Evolutionary conservation across 2,113 vertebrate species (phyloP).

Genomic region (Dipodomys merriami): DNA sequence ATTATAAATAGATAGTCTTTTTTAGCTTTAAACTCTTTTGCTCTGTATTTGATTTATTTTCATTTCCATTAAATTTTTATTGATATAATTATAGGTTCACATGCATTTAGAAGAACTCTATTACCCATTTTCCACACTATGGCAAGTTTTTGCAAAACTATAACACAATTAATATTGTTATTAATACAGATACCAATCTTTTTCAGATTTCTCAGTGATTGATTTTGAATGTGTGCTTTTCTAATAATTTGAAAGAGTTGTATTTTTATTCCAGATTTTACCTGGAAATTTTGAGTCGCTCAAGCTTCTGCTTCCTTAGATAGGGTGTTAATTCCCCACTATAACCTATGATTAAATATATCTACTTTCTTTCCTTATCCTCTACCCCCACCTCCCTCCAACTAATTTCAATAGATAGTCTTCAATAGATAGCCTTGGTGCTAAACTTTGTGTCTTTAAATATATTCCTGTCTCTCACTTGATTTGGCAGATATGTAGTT

Average conservation of each 20-base stretch:
- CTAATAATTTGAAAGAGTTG: conserved; percentile 41
- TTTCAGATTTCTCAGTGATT: neutral
- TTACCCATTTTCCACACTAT: neutral
- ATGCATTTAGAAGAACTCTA: conserved; percentile 2
- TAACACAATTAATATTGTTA: neutral
- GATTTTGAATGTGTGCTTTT: conserved; percentile 24
- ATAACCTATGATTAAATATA: conserved; percentile 5
- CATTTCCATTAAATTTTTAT: conserved; percentile 21
- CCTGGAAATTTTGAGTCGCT: conserved; percentile 37
- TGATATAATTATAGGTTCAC: conserved; percentile 2
- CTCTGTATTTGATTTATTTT: neutral
- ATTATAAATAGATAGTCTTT: neutral
- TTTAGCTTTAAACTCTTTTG: conserved; percentile 44
- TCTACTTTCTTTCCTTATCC: neutral
- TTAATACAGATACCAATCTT: neutral
- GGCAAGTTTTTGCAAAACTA: neutral
- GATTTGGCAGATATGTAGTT: neutral
- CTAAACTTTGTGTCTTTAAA: neutral
- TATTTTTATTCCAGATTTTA: conserved; percentile 41
- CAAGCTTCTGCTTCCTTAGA: conserved; percentile 24
- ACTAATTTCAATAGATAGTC: conserved; percentile 27
- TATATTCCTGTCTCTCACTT: conserved; percentile 42
- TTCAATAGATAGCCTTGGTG: conserved; percentile 35
- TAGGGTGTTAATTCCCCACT: neutral
- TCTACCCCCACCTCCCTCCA: neutral